Evolutionary conservation across 2,888 invertebrate genomes (phyloP).

Genomic region (Diarsia brunnea): DNA sequence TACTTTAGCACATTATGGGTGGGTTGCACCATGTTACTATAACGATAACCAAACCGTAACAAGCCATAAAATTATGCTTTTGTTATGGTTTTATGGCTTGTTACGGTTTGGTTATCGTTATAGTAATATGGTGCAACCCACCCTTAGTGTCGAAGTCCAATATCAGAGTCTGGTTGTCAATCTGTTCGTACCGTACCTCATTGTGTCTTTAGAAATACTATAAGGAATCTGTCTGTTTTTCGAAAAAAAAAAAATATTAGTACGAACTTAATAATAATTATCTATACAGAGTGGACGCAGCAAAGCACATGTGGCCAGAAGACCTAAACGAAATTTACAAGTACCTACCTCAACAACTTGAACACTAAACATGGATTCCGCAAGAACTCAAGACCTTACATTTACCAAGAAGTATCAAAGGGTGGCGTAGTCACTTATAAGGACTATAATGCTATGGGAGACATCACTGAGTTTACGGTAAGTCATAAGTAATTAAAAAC

Average conservation of each 20-base stretch:
- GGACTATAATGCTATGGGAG: slow-evolving; percentile 87
- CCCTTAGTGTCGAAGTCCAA: background rate
- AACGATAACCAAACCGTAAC: no score
- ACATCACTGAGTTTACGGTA: slow-evolving; percentile 94
- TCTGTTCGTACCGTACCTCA: background rate
- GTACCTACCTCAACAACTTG: slow-evolving; percentile 88
- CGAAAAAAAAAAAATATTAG: no score
- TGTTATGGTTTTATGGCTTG: no score
- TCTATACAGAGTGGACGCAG: slow-evolving; percentile 93
- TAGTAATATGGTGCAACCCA: no score
- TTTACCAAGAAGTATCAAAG: slow-evolving; percentile 94
- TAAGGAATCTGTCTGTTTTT: background rate
- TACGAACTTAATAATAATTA: background rate
- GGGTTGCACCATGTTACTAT: no score
- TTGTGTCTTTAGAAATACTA: background rate
- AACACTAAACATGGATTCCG: slow-evolving; percentile 92
- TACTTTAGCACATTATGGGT: background rate
- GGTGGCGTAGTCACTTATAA: slow-evolving; percentile 84
- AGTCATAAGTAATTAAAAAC: slow-evolving; percentile 47
- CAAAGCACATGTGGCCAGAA: slow-evolving; percentile 94
- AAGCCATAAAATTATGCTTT: no score
- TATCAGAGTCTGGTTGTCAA: background rate
- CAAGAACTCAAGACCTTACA: slow-evolving; percentile 91
- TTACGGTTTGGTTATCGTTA: no score
- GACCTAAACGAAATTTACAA: slow-evolving; percentile 93